Base-by-base conservation (phyloP, 1,140 invertebrate genomes). In the Drosophila kanapiae region DNA sequence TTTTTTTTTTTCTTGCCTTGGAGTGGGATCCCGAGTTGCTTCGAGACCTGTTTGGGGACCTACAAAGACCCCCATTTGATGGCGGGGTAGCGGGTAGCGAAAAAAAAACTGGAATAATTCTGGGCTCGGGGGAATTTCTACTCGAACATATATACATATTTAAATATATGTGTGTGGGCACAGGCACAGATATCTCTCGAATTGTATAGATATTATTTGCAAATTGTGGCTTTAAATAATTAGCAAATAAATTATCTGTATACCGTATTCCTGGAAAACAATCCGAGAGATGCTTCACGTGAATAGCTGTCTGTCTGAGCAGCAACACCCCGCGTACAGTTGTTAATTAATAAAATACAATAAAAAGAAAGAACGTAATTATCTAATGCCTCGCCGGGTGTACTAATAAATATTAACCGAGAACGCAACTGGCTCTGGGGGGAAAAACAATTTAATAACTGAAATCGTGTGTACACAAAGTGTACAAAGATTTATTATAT, bases 191-290 rank as follows among this genome's bases (percentile, higher is more conserved):
- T 23, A 23, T 23, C 1, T 56, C 33, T 37, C 7, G 18, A 13
- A 23, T 38, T 56, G 35, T 56, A 38, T 57, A 33, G 75, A 78
- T 42, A 75, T 78, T 67, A 83, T 80, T 83, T 53, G 75, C 76
- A 78, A 82, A 78, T 71, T 80, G 81, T 83, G 76, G 72, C 59
- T 71, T 76, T 70, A 71, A 83, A 80, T 84, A 83, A 83, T 83
- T 83, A 83, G 56, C 81, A 83, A 84, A 84, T 75, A 42, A 80
- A 83, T 80, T 54, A 53, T 82, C 48, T 48, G 53, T 48, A 31
- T 49, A 23, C 14, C 57, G 38, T 77, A 54, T 83, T 83, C 81
- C 57, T 76, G 68, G 81, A 83, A 78, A 78, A 61, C 49, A 71
- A 76, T 76, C 43, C 48, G 23, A 61, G 38, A 42, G 37, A 38